Conservation (phyloP, 92 coral and sea anemone genomes). For the Hydrozoanthus gracilis region DNA sequence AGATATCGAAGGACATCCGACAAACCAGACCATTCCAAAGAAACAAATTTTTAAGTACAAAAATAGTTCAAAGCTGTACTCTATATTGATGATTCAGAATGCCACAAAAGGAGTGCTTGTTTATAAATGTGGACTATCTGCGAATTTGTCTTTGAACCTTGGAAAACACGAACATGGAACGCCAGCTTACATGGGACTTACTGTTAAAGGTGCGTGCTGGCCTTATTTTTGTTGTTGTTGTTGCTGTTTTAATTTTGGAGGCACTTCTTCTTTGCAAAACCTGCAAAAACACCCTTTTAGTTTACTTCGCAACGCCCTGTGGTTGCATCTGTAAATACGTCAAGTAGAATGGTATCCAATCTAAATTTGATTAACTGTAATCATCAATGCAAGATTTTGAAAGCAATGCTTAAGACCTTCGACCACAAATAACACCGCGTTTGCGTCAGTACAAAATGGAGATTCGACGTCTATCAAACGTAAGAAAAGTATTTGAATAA, state of each 20-base stretch:
- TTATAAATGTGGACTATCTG: constrained; percentile 12
- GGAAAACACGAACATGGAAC: background rate
- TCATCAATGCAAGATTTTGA: no score
- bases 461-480: no score
- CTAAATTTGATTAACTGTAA: no score
- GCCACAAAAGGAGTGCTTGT: background rate
- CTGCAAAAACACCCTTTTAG: no score
- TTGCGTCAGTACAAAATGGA: no score
- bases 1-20: background rate
- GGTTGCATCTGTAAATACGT: no score
- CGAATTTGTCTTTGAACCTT: background rate
- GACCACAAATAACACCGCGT: no score
- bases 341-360: no score
- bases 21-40: constrained; percentile 5
- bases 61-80: background rate
- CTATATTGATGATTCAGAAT: constrained; percentile 27
- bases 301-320: no score
- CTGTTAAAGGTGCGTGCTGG: background rate
- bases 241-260: background rate
- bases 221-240: background rate
- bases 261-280: no score
- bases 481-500: no score
- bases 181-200: background rate
- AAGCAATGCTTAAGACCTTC: no score
- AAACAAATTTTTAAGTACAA: background rate